Evolutionary conservation across 2,797 vertebrate species (phyloP).

Genomic region (Otolemur crassicaudatus): DNA sequence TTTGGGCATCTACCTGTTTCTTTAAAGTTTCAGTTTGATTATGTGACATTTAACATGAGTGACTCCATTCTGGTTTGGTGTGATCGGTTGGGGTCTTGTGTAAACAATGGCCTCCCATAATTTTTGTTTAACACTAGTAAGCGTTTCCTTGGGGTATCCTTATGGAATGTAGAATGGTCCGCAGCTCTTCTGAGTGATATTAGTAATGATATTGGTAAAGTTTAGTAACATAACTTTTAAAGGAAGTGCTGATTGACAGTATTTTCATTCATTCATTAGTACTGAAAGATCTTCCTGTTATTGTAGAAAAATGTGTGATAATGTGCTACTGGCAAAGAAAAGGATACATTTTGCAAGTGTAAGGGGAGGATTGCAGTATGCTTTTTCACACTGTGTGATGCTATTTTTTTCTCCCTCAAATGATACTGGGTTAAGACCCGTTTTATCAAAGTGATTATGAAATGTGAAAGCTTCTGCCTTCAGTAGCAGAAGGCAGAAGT

Average conservation of each 20-base stretch:
- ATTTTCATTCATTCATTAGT: neutral
- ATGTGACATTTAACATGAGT: neutral
- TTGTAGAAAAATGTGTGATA: neutral
- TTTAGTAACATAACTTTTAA: neutral
- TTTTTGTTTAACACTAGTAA: neutral
- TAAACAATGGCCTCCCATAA: neutral
- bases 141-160: no score
- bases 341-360: neutral
- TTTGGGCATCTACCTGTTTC: neutral
- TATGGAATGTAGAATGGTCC: neutral
- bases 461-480: accelerated
- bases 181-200: neutral
- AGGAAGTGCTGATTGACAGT: neutral
- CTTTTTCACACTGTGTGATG: neutral
- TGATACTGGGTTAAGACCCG: neutral
- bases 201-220: neutral
- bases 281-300: neutral
- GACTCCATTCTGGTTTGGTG: neutral
- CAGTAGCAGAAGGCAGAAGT: no score
- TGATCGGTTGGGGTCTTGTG: neutral
- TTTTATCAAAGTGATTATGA: no score
- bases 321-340: neutral
- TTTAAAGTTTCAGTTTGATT: neutral
- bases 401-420: neutral
- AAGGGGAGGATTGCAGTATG: no score